These are phyloP conservation scores for Neosilurus mollespiculum DNA, from an alignment of 2,797 vertebrate species.

Conservation along the genomic window DNA sequence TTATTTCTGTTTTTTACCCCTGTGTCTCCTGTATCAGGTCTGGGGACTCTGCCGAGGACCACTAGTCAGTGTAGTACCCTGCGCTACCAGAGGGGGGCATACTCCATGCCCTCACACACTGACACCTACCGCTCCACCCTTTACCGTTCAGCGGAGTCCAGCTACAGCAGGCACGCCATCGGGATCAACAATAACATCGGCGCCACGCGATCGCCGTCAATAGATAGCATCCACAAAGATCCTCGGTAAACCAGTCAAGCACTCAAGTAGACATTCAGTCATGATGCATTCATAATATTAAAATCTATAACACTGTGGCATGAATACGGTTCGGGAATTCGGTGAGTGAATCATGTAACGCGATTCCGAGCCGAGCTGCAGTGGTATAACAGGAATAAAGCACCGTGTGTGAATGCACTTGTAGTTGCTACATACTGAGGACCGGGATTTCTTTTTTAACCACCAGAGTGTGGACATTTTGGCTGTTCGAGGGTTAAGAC, in stretches of 20 bases:
- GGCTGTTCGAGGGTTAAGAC: no score
- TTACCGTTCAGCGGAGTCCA: conserved; percentile 77
- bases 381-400: no score
- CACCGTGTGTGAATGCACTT: no score
- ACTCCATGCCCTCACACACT: conserved; percentile 82
- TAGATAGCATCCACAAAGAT: conserved; percentile 97
- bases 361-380: no score
- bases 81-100: conserved; percentile 92
- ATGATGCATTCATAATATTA: no score
- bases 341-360: no score
- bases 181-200: conserved; percentile 76
- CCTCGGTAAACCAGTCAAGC: conserved; percentile 78
- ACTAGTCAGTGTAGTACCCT: conserved; percentile 91
- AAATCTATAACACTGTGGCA: no score
- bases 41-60: conserved; percentile 88
- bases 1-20: no score
- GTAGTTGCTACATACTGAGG: no score
- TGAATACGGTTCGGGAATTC: no score
- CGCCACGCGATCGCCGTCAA: conserved; percentile 87
- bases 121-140: conserved; percentile 83
- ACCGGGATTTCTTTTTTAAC: no score
- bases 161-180: conserved; percentile 75
- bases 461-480: no score
- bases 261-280: neutral
- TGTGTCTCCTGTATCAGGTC: conserved; percentile 67